phyloP scores from a whole-genome alignment of 2,888 invertebrate genomes.

The Galerucella nymphaeae region DNA sequence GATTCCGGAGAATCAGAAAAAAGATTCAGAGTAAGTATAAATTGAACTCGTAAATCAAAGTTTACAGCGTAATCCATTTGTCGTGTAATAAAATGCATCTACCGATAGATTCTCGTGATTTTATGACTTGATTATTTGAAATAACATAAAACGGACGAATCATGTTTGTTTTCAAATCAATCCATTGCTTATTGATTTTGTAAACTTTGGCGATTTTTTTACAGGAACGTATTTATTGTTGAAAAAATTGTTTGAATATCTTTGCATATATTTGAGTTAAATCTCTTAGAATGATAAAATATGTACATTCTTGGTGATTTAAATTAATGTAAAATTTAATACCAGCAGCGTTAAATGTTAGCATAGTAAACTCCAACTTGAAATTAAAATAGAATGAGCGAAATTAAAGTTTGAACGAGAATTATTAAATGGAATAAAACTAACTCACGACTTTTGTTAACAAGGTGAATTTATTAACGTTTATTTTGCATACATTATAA shows the following conservation, averaged over 20 bases:
- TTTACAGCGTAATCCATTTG: slow-evolving; percentile 7
- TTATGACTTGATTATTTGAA: slow-evolving; percentile 4
- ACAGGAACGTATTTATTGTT: too few relatives aligned
- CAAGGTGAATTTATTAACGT: neutral
- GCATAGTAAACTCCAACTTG: neutral
- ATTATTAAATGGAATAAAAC: neutral
- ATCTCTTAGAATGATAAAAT: too few relatives aligned
- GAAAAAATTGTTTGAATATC: too few relatives aligned
- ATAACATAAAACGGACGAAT: neutral
- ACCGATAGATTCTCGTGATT: neutral
- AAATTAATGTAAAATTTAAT: neutral
- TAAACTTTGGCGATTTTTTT: neutral
- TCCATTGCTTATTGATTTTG: neutral
- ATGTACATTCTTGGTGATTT: neutral
- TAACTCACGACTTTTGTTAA: neutral
- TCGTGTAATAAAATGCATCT: neutral
- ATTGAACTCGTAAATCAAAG: neutral
- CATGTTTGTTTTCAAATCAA: neutral
- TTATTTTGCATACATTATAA: neutral
- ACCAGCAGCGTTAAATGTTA: neutral
- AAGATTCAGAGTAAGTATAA: slow-evolving; percentile 91
- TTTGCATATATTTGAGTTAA: too few relatives aligned
- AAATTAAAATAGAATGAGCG: neutral
- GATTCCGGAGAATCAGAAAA: slow-evolving; percentile 96
- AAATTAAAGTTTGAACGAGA: neutral